Evolutionary conservation across 1,140 invertebrate genomes (phyloP).

Genomic region (Zophobas morio): DNA sequence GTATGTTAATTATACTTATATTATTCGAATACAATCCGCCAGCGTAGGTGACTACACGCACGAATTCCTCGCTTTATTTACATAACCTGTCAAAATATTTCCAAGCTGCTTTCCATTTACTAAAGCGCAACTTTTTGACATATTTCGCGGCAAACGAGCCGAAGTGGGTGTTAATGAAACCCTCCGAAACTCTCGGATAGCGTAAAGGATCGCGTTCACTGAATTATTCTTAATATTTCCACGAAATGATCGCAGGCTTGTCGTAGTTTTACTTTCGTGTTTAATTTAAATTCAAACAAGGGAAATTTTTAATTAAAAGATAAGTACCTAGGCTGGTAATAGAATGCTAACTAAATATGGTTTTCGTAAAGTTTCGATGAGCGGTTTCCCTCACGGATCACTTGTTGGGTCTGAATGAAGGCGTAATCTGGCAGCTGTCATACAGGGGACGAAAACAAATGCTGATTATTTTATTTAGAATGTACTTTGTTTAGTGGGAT

Average conservation of each 20-base stretch:
- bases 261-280: neutral
- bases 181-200: neutral
- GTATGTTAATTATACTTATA: no score
- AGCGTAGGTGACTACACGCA: no score
- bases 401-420: neutral
- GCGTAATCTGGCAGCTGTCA: no score
- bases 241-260: neutral
- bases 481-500: no score
- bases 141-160: neutral
- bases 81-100: no score
- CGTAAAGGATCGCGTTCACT: slow-evolving; percentile 2
- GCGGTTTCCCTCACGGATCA: neutral
- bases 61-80: no score
- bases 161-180: slow-evolving; percentile 2
- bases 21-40: no score
- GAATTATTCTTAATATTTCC: slow-evolving; percentile 7
- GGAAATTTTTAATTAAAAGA: slow-evolving; percentile 6
- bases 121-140: neutral
- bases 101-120: no score
- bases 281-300: slow-evolving; percentile 1
- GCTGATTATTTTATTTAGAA: no score
- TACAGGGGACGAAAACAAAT: no score
- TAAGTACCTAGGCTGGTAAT: neutral
- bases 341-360: neutral
- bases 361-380: slow-evolving; percentile 3